phyloP scores from a whole-genome alignment of 2,113 vertebrate genomes.

The Eira barbara region DNA sequence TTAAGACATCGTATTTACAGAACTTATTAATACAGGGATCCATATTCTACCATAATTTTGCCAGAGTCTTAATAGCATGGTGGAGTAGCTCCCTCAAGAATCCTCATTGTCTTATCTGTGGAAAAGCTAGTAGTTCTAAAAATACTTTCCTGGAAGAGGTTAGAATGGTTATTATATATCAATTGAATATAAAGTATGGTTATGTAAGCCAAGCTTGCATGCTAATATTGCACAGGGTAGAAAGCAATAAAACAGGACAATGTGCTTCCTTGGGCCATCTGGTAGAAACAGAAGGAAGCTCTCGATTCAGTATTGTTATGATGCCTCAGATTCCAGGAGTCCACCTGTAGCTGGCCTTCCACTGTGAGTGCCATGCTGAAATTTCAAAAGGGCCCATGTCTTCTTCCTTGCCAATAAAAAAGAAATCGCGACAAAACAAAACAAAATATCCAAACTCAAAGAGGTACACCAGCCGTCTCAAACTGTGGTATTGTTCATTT shows the following conservation, averaged over 20 bases:
- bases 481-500: slow-evolving; percentile 81
- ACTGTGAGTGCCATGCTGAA: slow-evolving; percentile 57
- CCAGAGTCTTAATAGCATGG: slow-evolving; percentile 78
- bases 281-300: slow-evolving; percentile 76
- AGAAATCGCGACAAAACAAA: slow-evolving; percentile 53
- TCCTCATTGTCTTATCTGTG: slow-evolving; percentile 74
- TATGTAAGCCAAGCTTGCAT: slow-evolving; percentile 88
- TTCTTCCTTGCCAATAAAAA: slow-evolving; percentile 78
- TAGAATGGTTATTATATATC: slow-evolving; percentile 81
- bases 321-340: slow-evolving; percentile 72
- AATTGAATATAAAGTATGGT: slow-evolving; percentile 82
- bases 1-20: slow-evolving; percentile 83
- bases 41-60: slow-evolving; percentile 78
- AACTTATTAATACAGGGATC: slow-evolving; percentile 80
- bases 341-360: slow-evolving; percentile 74
- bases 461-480: slow-evolving; percentile 76
- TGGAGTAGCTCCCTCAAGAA: slow-evolving; percentile 72
- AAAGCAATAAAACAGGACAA: slow-evolving; percentile 81
- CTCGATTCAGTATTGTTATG: slow-evolving; percentile 56
- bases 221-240: slow-evolving; percentile 85
- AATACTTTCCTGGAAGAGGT: slow-evolving; percentile 84
- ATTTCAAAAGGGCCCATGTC: slow-evolving; percentile 70
- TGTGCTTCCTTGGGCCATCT: slow-evolving; percentile 75
- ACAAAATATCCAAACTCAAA: slow-evolving; percentile 55
- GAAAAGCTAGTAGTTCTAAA: slow-evolving; percentile 82